Base-by-base conservation (phyloP, 2,797 vertebrate species). In the Ceyx erithaca region DNA sequence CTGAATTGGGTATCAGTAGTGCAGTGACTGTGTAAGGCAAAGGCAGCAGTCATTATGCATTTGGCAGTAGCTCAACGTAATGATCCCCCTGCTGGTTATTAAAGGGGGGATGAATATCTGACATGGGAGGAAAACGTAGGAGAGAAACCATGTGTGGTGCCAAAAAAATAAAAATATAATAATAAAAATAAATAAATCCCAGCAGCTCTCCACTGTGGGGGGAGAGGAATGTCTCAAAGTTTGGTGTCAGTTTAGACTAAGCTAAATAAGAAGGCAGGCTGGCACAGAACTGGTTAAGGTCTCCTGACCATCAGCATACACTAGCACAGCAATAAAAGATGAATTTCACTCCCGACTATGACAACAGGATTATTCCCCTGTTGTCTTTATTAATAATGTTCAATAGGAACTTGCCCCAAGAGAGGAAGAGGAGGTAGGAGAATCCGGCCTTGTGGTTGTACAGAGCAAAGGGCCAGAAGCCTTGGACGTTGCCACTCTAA, bases 1-100 rank as follows among this genome's bases (percentile, higher is more conserved):
- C 97, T 96, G 94, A 97, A 95, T 90, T 75, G 87, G 92, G 86
- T 95, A 71, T 80, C 93, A 91, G 84, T 92, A 90, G 64, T 91
- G 66, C 67, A 58, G 92, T 94, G 83, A 84, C 77, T 70, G 77
- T 87, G 90, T 77, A 91, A 94, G 89, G 85, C 75, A 85, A 86
- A 93, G 91, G 93, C 84, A 92, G 94, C 94, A 95, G 91, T 93
- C 93, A 96, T 96, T 96, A 94, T 94, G 94, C 73, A 92, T 93
- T 96, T 75, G 79, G 96, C 95, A 94, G 95, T 96, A 96, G 96
- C 91, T 97, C 97, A 97, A 89, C 79, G 94, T 94, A 93, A 97
- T 90, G 94, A 90, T 72, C 87, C 95, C 91, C 96, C 96, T 81
- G 97, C 94, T 95, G 84, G 96, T 97, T 96, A 95, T 97, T 94